These are phyloP conservation scores for Lycocerus yunnanus DNA, from an alignment of 2,888 invertebrate genomes.

Conservation along the genomic window DNA sequence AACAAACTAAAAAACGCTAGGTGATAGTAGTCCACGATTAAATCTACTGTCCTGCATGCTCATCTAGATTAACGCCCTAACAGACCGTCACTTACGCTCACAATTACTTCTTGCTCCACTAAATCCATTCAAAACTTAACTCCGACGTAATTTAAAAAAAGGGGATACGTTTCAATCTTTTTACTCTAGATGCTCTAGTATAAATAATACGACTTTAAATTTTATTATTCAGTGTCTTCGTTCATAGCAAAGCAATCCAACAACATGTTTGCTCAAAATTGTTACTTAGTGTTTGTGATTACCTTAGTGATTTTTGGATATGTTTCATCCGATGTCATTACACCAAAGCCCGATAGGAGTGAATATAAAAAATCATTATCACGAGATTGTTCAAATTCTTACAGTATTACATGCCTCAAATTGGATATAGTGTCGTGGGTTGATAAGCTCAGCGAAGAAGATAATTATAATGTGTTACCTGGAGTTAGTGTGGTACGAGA, in stretches of 20 bases:
- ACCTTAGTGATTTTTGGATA: constrained; percentile 29
- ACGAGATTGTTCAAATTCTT: constrained; percentile 61
- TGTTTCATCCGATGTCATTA: constrained; percentile 21
- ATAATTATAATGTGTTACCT: constrained; percentile 71
- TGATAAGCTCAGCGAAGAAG: constrained; percentile 72
- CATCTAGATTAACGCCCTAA: constrained; percentile 31
- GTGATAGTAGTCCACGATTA: constrained; percentile 35
- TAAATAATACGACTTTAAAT: constrained; percentile 26
- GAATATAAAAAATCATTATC: constrained; percentile 51
- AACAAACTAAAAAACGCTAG: constrained; percentile 29
- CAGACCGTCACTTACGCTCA: constrained; percentile 36
- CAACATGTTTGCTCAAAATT: constrained; percentile 21
- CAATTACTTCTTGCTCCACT: constrained; percentile 57
- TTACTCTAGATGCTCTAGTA: constrained; percentile 34
- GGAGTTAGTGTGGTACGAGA: constrained; percentile 77
- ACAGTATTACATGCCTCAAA: constrained; percentile 78
- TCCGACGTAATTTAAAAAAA: constrained; percentile 40
- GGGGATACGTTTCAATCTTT: constrained; percentile 33
- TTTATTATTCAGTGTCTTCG: constrained; percentile 26
- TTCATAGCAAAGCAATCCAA: constrained; percentile 23
- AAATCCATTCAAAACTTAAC: constrained; percentile 44
- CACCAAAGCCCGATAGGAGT: constrained; percentile 41
- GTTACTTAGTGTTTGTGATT: constrained; percentile 18
- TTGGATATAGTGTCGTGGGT: constrained; percentile 77
- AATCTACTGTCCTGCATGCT: constrained; percentile 32